Percentiles rank a stretch among this genome's conserved stretches.
phyloP scores from a whole-genome alignment of 2,888 invertebrate species.

The Scaptomyza polygonia region DNA sequence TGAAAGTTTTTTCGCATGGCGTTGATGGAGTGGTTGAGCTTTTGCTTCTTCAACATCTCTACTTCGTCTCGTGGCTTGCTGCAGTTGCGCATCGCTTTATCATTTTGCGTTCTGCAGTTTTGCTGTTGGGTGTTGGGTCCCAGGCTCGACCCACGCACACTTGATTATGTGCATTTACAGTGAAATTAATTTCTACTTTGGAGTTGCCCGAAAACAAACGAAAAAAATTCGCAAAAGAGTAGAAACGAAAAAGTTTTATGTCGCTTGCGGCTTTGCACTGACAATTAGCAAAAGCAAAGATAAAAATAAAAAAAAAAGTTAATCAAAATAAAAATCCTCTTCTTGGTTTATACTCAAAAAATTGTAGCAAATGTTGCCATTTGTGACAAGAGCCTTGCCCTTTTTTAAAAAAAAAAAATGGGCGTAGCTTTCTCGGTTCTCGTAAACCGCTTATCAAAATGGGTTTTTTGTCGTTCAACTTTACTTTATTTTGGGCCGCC shows the following conservation, averaged over 20 bases:
- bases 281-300: conserved; percentile 68
- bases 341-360: conserved; percentile 30
- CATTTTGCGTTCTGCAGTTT: conserved; percentile 20
- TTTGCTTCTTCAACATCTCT: background rate
- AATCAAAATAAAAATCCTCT: conserved; percentile 39
- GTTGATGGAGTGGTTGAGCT: conserved; percentile 52
- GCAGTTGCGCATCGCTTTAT: conserved; percentile 20
- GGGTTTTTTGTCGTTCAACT: conserved; percentile 37
- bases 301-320: conserved; percentile 38
- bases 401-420: background rate
- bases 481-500: background rate
- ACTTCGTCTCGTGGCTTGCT: background rate
- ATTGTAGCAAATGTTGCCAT: conserved; percentile 47
- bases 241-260: conserved; percentile 55
- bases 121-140: background rate
- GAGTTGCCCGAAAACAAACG: conserved; percentile 40
- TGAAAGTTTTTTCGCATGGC: conserved; percentile 54
- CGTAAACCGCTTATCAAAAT: conserved; percentile 71
- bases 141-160: conserved; percentile 40
- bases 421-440: conserved; percentile 7
- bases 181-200: conserved; percentile 76
- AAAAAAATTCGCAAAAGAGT: conserved; percentile 11
- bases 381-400: conserved; percentile 34
- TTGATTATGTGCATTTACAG: conserved; percentile 78
- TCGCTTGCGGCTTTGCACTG: conserved; percentile 64